A percentile compares a stretch with the other conserved stretches of the same genome.
Conservation (phyloP, 2,113 vertebrate genomes). For the Labrus mixtus region DNA sequence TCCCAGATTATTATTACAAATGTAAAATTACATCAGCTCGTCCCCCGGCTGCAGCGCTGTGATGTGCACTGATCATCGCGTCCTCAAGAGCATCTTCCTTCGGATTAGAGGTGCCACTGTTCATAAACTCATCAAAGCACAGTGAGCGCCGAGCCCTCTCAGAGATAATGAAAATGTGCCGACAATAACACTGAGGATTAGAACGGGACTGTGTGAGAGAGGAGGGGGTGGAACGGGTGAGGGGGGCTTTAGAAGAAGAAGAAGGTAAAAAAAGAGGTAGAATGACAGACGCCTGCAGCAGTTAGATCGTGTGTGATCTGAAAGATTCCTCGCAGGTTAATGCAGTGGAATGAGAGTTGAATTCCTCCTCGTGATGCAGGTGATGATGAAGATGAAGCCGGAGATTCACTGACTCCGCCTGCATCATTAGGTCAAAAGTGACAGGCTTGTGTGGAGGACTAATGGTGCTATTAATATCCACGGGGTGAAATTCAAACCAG, state of each 20-base stretch:
- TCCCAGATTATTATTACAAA: conserved; percentile 79
- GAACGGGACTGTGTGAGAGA: conserved; percentile 22
- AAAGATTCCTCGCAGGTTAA: conserved; percentile 22
- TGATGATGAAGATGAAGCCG: background rate
- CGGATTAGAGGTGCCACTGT: conserved; percentile 77
- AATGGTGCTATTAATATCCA: conserved; percentile 43
- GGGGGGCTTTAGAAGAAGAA: background rate
- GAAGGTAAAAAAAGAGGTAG: conserved; percentile 13
- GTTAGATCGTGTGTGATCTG: conserved; percentile 30
- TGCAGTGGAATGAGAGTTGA: background rate
- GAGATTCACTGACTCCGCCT: background rate
- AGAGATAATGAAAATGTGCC: conserved; percentile 74
- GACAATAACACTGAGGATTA: conserved; percentile 66
- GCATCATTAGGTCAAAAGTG: conserved; percentile 27
- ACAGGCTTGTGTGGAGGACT: conserved; percentile 12
- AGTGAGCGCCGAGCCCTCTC: conserved; percentile 64
- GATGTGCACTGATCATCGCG: conserved; percentile 58
- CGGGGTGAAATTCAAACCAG: conserved; percentile 22
- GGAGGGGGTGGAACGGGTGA: no score
- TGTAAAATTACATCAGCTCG: conserved; percentile 74
- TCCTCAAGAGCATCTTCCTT: conserved; percentile 72
- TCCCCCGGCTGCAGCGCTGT: conserved; percentile 54
- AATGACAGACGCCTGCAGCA: conserved; percentile 39
- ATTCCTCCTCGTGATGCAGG: conserved; percentile 2
- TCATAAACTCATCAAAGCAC: conserved; percentile 78